phyloP scores from a whole-genome alignment of 2,888 invertebrate genomes.

The Lithophane ornitopus region DNA sequence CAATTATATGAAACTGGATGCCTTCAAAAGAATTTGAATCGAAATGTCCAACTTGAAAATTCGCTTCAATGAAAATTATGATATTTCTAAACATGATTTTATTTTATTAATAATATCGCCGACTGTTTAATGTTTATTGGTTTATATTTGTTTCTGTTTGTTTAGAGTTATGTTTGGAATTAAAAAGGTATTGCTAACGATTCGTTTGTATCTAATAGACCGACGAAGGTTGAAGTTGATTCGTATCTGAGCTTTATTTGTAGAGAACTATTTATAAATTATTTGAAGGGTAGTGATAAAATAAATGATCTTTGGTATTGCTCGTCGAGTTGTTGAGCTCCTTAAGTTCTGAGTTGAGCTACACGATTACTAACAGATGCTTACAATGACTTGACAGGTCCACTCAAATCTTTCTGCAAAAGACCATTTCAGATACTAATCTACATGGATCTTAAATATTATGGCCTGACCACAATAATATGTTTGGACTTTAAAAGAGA shows the following conservation, averaged over 20 bases:
- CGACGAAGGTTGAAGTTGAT: constrained; percentile 22
- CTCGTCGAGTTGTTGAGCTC: too few relatives aligned
- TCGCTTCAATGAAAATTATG: constrained; percentile 54
- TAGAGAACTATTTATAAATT: constrained; percentile 22
- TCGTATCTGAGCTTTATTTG: constrained; percentile 13
- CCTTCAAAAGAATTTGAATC: constrained; percentile 57
- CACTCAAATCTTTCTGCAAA: too few relatives aligned
- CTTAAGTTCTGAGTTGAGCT: too few relatives aligned
- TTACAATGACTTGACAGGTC: too few relatives aligned
- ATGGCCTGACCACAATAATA: too few relatives aligned
- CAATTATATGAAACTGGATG: constrained; percentile 60
- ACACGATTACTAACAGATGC: too few relatives aligned
- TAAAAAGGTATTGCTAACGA: constrained; percentile 36
- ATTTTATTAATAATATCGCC: constrained; percentile 36
- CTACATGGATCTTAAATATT: too few relatives aligned
- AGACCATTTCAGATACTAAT: too few relatives aligned
- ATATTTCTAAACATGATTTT: constrained; percentile 58
- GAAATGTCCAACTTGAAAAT: constrained; percentile 49
- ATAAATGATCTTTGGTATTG: constrained; percentile 2
- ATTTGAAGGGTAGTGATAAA: constrained; percentile 25
- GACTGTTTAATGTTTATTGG: constrained; percentile 50
- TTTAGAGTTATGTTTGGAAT: constrained; percentile 45
- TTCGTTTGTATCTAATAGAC: constrained; percentile 24
- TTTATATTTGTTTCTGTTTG: constrained; percentile 49
- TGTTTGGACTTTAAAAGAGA: too few relatives aligned